Evolutionary conservation across 2,113 vertebrate species (phyloP), one percentile per base, ranked within the genome.

Genomic region (Nematolebias whitei): DNA sequence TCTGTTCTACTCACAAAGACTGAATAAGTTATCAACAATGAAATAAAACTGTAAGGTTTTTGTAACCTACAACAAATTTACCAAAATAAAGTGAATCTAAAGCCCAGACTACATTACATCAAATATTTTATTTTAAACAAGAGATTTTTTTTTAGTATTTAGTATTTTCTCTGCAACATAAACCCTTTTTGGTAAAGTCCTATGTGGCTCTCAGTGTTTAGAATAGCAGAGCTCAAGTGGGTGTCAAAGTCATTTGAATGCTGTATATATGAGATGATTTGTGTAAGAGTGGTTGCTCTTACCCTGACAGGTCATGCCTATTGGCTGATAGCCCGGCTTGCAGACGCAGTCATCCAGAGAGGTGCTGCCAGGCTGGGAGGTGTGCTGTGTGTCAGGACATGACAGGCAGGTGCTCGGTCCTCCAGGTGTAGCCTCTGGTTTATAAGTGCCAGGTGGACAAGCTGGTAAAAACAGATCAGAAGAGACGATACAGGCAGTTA

Each of bases 361-460:
- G 0, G 96, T 98, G 85, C 97, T 98, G 74, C 96, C 97, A 0
- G 95, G 96, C 64, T 90, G 93, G 60, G 97, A 98, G 10, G 93
- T 96, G 63, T 98, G 94, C 68, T 96, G 94, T 40, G 84, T 82
- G 74, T 95, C 92, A 0, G 96, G 96, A 71, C 97, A 99, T 0
- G 89, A 71, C 38, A 89, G 81, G 63, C 97, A 99, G 52, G 95
- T 96, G 74, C 93, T 92, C 59, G 93, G 84, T 62, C 97, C 96
- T 78, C 98, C 98, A 2, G 96, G 95, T 6, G 91, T 90, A 38
- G 91, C 93, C 84, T 97, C 96, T 9, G 95, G 94, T 73, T 99
- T 99, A 69, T 96, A 99, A 0, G 97, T 98, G 49, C 96, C 96
- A 7, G 96, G 79, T 11, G 97, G 96, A 78, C 97, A 99, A 16